Conservation (phyloP, 2,888 invertebrate species). For the Hofmannophila pseudospretella region DNA sequence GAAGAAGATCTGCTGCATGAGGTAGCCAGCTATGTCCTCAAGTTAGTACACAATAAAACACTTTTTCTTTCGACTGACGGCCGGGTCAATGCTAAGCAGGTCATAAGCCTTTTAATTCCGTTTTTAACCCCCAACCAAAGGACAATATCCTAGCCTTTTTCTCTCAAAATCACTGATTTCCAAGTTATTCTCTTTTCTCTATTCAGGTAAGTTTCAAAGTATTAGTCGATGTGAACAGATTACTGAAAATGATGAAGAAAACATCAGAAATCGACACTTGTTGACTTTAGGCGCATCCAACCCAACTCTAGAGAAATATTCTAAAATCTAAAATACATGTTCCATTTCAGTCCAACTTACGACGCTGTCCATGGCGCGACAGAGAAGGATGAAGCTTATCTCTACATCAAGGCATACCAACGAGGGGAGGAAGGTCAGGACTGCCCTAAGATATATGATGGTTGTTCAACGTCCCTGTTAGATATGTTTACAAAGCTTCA, state of each 20-base stretch:
- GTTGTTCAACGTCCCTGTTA: conserved; percentile 56
- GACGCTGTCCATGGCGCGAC: conserved; percentile 30
- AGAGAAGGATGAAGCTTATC: conserved; percentile 32
- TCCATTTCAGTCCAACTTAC: conserved; percentile 52
- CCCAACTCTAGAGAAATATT: not conserved
- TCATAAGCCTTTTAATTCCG: no score
- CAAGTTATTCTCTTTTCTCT: no score
- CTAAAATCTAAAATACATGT: not conserved
- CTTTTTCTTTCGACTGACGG: no score
- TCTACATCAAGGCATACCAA: conserved; percentile 74
- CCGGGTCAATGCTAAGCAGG: no score
- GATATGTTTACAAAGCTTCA: conserved; percentile 59
- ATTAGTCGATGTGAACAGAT: no score
- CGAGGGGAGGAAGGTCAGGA: conserved; percentile 56
- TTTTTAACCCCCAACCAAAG: no score
- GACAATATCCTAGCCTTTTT: no score
- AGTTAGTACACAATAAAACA: conserved; percentile 81
- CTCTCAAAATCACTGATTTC: no score
- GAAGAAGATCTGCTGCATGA: conserved; percentile 81
- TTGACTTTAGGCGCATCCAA: no score
- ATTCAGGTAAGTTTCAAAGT: no score
- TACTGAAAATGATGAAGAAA: no score
- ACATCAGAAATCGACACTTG: no score
- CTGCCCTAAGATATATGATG: conserved; percentile 45
- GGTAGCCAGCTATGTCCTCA: conserved; percentile 80